Conservation (phyloP, 2,888 invertebrate species). For the Hartigia nigra region DNA sequence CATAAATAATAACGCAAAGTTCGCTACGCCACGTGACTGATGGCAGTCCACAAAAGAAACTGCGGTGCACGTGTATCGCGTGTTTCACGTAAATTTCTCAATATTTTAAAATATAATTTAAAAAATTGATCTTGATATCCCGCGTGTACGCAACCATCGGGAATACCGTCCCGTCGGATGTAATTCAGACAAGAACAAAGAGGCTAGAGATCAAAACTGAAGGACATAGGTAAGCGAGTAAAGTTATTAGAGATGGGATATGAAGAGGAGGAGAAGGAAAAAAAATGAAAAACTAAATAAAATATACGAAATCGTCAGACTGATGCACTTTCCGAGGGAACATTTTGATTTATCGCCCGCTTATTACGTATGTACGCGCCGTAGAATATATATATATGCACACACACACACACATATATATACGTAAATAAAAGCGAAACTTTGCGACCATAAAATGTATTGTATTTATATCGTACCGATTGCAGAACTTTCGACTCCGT, state of each 20-base stretch:
- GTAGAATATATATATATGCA: background rate
- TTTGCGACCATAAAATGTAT: conserved; percentile 10
- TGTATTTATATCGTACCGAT: conserved; percentile 10
- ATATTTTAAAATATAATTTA: background rate
- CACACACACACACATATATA: background rate
- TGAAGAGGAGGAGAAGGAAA: background rate
- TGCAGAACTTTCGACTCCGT: conserved; percentile 38
- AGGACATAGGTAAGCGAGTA: background rate
- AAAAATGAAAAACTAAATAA: background rate
- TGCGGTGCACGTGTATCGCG: background rate
- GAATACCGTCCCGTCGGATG: conserved; percentile 23
- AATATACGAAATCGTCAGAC: conserved; percentile 31
- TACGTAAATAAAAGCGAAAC: background rate
- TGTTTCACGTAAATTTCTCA: background rate
- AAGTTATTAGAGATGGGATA: background rate
- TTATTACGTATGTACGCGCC: conserved; percentile 1
- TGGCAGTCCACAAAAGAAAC: background rate
- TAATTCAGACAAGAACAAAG: conserved; percentile 17
- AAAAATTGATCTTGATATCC: background rate
- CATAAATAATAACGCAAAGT: background rate
- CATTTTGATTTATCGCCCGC: conserved; percentile 22
- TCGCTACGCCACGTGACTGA: background rate
- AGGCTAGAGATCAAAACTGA: background rate
- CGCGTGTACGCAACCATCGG: background rate
- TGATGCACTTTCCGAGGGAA: conserved; percentile 37